A percentile compares a stretch with the other conserved stretches of the same genome.
Evolutionary conservation across 2,797 vertebrate genomes (phyloP).

Genomic region (Crenichthys baileyi): DNA sequence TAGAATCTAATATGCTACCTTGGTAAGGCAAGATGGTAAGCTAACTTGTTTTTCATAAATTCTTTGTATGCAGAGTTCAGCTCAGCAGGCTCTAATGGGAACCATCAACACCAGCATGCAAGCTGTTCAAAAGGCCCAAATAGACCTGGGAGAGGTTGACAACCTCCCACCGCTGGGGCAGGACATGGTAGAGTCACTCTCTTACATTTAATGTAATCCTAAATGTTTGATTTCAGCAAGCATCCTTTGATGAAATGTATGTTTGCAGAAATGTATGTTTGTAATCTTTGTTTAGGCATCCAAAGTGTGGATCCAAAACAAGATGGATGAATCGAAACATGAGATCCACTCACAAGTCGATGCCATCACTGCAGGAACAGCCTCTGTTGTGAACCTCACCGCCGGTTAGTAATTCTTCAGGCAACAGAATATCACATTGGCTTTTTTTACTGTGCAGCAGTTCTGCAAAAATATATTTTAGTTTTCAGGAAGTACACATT

Average conservation of each 20-base stretch:
- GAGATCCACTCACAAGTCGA: constrained; percentile 99
- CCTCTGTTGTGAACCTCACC: constrained; percentile 98
- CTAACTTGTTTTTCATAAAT: neutral
- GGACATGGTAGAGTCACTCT: constrained; percentile 87
- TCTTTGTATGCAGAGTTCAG: constrained; percentile 86
- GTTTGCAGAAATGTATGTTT: neutral
- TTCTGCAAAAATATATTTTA: neutral
- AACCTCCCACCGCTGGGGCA: constrained; percentile 95
- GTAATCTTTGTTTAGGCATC: constrained; percentile 84
- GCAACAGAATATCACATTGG: constrained; percentile 1
- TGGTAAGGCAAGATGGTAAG: neutral
- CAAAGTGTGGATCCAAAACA: constrained; percentile 92
- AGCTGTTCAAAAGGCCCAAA: constrained; percentile 95
- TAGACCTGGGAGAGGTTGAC: constrained; percentile 92
- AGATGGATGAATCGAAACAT: constrained; percentile 98
- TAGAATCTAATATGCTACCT: neutral
- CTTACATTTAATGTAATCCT: neutral
- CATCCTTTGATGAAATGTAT: neutral
- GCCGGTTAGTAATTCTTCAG: constrained; percentile 85
- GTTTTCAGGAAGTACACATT: constrained; percentile 3
- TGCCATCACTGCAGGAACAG: constrained; percentile 97
- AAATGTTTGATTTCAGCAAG: neutral
- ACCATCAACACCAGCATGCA: constrained; percentile 99
- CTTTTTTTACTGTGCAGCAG: neutral
- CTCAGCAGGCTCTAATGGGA: constrained; percentile 98